Conservation (phyloP, 2,888 invertebrate species). For the Cerastis rubricosa region DNA sequence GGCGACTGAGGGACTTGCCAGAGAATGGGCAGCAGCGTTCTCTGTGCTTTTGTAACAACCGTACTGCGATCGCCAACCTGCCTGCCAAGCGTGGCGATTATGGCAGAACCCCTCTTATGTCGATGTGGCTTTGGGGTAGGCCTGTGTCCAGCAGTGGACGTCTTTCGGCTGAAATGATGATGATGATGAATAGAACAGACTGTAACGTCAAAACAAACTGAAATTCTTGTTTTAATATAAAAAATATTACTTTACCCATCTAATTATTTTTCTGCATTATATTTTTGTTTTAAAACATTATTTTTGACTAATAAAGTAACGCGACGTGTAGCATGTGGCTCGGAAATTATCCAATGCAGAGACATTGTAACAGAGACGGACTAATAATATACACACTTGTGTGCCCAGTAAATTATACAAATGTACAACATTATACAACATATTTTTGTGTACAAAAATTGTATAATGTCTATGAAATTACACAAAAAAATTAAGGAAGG, state of each 20-base stretch:
- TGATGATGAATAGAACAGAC: no score
- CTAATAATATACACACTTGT: slow-evolving; percentile 42
- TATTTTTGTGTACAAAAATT: slow-evolving; percentile 22
- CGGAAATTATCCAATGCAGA: slow-evolving; percentile 51
- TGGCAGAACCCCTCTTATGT: no score
- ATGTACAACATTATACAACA: slow-evolving; percentile 33
- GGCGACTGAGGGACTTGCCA: no score
- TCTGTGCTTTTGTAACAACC: no score
- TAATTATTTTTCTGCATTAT: not conserved
- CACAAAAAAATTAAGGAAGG: slow-evolving; percentile 18
- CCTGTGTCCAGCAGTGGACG: no score
- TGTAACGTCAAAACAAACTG: not conserved
- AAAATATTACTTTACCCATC: not conserved
- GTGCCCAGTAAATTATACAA: slow-evolving; percentile 47
- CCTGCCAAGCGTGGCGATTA: no score
- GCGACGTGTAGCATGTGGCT: slow-evolving; percentile 43
- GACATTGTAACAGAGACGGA: slow-evolving; percentile 36
- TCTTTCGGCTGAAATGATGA: no score
- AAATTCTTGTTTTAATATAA: not conserved
- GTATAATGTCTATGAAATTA: slow-evolving; percentile 19
- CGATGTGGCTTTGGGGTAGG: no score
- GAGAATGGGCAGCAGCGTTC: no score
- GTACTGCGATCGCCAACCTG: no score
- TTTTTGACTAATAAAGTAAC: slow-evolving; percentile 32
- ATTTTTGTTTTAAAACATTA: not conserved